phyloP scores from a whole-genome alignment of 2,888 invertebrate species.

The Salpingus planirostris region DNA sequence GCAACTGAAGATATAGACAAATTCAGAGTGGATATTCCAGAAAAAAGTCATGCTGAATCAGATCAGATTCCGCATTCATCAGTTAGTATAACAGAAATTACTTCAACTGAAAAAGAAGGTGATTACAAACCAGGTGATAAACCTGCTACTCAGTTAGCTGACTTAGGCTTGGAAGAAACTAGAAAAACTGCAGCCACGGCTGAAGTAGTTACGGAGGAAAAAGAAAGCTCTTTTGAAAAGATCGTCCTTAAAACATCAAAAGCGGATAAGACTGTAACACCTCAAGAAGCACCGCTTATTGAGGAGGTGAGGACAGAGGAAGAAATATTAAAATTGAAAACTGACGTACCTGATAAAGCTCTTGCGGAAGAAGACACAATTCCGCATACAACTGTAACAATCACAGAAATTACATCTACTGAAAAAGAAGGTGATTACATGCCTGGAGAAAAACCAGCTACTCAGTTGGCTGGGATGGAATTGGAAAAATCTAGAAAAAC shows the following conservation, averaged over 20 bases:
- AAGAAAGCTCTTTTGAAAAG: slow-evolving; percentile 19
- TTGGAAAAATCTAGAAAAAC: slow-evolving; percentile 10
- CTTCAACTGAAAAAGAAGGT: slow-evolving; percentile 28
- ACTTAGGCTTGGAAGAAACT: slow-evolving; percentile 28
- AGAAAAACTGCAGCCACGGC: slow-evolving; percentile 28
- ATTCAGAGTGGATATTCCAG: slow-evolving; percentile 31
- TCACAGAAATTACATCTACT: slow-evolving; percentile 25
- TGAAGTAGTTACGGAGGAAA: slow-evolving; percentile 35
- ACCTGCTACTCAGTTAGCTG: slow-evolving; percentile 27
- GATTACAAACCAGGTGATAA: slow-evolving; percentile 18
- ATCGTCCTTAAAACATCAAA: slow-evolving; percentile 29
- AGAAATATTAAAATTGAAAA: slow-evolving; percentile 18
- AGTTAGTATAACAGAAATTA: slow-evolving; percentile 13
- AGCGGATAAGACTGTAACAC: slow-evolving; percentile 18
- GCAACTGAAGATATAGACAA: slow-evolving; percentile 40
- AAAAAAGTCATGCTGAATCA: slow-evolving; percentile 2
- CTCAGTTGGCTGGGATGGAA: slow-evolving; percentile 11
- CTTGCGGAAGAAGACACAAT: slow-evolving; percentile 21
- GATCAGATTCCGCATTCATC: slow-evolving; percentile 10
- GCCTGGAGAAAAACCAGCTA: slow-evolving; percentile 7
- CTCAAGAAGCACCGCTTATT: slow-evolving; percentile 7
- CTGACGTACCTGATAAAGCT: slow-evolving; percentile 17
- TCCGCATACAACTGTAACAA: slow-evolving; percentile 34
- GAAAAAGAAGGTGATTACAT: slow-evolving; percentile 20
- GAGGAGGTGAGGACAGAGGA: slow-evolving; percentile 24